These are phyloP conservation scores for Cynopterus brachyotis DNA, from an alignment of 2,113 vertebrate species.

Conservation along the genomic window DNA sequence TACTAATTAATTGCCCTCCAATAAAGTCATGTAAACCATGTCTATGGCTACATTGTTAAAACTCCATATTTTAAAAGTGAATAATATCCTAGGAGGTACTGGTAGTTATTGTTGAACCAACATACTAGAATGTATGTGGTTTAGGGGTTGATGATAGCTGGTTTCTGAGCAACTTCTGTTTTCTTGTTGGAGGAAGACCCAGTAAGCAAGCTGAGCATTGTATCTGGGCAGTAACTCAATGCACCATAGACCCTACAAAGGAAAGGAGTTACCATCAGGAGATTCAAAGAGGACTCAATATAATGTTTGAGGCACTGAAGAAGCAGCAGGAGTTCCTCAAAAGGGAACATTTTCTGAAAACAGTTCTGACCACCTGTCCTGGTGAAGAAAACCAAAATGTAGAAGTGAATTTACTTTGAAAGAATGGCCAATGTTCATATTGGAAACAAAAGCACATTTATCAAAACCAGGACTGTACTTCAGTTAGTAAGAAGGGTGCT, in stretches of 20 bases:
- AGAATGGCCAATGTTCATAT: not conserved
- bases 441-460: not conserved
- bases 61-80: not conserved
- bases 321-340: not conserved
- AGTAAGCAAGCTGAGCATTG: too few relatives aligned
- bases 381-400: not conserved
- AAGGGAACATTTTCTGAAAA: not conserved
- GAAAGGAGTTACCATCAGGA: not conserved
- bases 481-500: not conserved
- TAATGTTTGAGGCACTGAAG: not conserved
- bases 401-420: not conserved
- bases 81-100: not conserved
- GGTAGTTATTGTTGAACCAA: not conserved
- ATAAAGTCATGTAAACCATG: not conserved
- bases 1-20: not conserved
- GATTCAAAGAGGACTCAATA: not conserved
- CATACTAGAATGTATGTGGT: not conserved
- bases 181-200: not conserved
- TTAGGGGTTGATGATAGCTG: not conserved
- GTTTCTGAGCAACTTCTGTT: not conserved
- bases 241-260: not conserved
- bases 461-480: not conserved
- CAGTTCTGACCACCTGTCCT: not conserved
- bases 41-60: not conserved
- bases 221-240: too few relatives aligned